Percentiles rank a stretch among this genome's conserved stretches.
Evolutionary conservation across 2,113 vertebrate genomes (phyloP).

Genomic region (Actenoides lindsayi): DNA sequence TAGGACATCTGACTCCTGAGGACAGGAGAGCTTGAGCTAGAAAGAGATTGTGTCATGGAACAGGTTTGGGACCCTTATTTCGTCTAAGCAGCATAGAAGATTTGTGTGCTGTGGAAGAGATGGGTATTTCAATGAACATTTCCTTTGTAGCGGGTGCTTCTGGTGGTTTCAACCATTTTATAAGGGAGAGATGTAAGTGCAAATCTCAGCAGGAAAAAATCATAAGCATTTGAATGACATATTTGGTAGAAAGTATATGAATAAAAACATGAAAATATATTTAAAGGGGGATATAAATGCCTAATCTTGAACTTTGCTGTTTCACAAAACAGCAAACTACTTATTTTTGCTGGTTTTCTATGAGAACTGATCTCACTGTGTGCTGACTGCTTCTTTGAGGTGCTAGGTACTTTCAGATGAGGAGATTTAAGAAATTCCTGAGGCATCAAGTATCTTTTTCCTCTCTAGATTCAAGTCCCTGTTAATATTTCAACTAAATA

Average conservation of each 20-base stretch:
- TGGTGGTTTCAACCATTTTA: background rate
- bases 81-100: background rate
- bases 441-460: background rate
- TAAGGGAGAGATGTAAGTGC: background rate
- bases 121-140: background rate
- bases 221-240: background rate
- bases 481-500: background rate
- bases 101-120: background rate
- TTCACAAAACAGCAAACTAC: background rate
- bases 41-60: background rate
- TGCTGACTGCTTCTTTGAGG: background rate
- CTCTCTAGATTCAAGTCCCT: background rate
- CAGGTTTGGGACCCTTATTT: background rate
- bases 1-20: background rate
- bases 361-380: background rate
- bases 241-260: background rate
- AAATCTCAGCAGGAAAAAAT: background rate
- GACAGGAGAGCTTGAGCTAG: background rate
- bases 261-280: background rate
- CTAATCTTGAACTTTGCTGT: background rate
- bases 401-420: background rate
- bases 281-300: background rate
- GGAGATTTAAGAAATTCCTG: background rate
- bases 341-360: background rate
- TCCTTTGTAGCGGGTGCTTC: background rate